Conservation (phyloP, 2,888 invertebrate species). For the Papilio gigon region DNA sequence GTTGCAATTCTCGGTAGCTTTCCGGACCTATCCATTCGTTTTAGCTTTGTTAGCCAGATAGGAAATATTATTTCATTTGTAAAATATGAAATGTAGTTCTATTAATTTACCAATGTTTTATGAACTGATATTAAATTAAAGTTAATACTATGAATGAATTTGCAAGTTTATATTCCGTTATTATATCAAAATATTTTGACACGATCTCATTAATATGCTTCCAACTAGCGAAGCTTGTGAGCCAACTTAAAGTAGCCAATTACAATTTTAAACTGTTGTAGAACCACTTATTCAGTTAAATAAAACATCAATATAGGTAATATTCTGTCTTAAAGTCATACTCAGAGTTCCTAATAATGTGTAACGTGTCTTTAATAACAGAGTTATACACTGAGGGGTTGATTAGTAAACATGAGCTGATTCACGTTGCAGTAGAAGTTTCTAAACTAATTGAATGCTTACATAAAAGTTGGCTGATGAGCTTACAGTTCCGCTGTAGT, state of each 20-base stretch:
- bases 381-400: not conserved
- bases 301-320: too few species aligned
- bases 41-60: constrained; percentile 30
- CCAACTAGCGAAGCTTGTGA: too few species aligned
- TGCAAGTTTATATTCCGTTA: not conserved
- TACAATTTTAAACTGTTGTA: too few species aligned
- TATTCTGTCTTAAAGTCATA: too few species aligned
- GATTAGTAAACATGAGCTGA: too few species aligned
- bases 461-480: constrained; percentile 18
- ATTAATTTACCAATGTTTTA: not conserved
- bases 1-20: constrained; percentile 32
- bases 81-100: not conserved
- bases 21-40: constrained; percentile 34
- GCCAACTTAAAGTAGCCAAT: too few species aligned
- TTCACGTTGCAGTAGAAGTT: not conserved
- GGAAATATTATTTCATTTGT: constrained; percentile 19
- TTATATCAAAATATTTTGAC: not conserved
- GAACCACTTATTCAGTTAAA: too few species aligned
- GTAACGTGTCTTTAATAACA: not conserved
- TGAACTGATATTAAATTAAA: not conserved
- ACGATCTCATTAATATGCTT: too few species aligned
- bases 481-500: constrained; percentile 2
- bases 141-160: not conserved
- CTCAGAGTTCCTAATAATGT: too few species aligned
- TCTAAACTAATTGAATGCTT: constrained; percentile 5